Base-by-base conservation (phyloP, 2,113 vertebrate genomes). In the Nothobranchius kuhntae region DNA sequence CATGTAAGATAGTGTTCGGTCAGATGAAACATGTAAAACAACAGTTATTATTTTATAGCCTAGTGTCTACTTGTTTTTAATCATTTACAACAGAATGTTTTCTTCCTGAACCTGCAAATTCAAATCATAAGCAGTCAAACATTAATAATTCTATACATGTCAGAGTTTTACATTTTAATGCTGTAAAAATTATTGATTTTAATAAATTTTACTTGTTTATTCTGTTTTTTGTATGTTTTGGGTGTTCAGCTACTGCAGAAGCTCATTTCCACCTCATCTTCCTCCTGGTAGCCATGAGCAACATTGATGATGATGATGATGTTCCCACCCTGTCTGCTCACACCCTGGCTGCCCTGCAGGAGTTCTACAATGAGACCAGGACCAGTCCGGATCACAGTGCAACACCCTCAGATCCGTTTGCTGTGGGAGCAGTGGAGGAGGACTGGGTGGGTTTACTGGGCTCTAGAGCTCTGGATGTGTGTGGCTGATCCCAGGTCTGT, bases 281-380 rank as follows among this genome's bases (percentile, higher is more conserved):
- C 10, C 35, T 6, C 1, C 13, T n/a, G 0, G 15, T 40, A 55
- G 87, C 77, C 75, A 96, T 96, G 96, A 92, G 88, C 30, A 93
- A 94, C 83, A 93, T 92, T n/a, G 93, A 95, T 9, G 94, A 95
- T 9, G 94, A 30, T 30, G 30, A 30, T 30, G 95, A 94, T 6
- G 48, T 82, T 13, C 95, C 95, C 2, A 89, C 90, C 68, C 94
- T 99, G 75, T 98, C 96, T 1, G 90, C 93, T 14, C 89, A 93
- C 15, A 72, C 96, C 0, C 76, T 99, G 72, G 94, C 94, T 4
- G 96, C 96, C 6, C 92, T 99, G 81, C 95, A 95, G 81, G 95
- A 97, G 72, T 99, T 99, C 79, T 98, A 95, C 77, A 42, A 82
- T 3, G 96, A 97, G 69, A 92, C 90, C 67, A 81, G 89, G 69